Base-by-base conservation (phyloP, 2,888 invertebrate genomes). In the Oegoconia quadripuncta region DNA sequence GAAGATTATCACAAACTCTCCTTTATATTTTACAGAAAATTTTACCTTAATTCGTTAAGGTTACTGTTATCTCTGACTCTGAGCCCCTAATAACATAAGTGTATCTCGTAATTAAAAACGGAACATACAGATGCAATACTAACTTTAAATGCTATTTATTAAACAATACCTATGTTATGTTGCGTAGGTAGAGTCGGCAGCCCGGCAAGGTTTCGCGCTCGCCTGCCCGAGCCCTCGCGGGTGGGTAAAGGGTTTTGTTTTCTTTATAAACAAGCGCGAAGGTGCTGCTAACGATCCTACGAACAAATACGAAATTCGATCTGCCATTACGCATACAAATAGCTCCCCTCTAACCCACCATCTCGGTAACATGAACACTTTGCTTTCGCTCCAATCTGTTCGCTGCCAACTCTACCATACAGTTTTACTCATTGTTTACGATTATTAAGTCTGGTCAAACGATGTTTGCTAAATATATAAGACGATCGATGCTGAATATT, bases 301-400 rank as follows among this genome's bases (percentile, higher is more conserved):
- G 79, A 82, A 84, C 83, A 87, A 87, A 87, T 82, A 87, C 82
- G 83, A 86, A 86, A 87, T 84, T 86, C 80, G 83, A 86, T 87
- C 82, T 76, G 68, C 80, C 75, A 86, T 84, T 82, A 81, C 83
- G 78, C 80, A 82, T 83, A 86, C 83, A 82, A 83, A 84, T 80
- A 74, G 68, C 68, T 75, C 74, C 83, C 72, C 64, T 58, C 52
- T 59, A 52, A 59, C 59, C 59, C 55, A 56, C 58, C 53, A 46
- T 58, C 62, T 58, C 67, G 44, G 49, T 60, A 55, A 58, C 60
- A 61, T 64, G 59, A 64, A 70, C 65, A 71, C 71, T 77, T 80
- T 80, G 81, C 81, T 73, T 78, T 67, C 60, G 50, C 55, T 71
- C 63, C 69, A 71, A 76, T 75, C 74, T 62, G 70, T 72, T 74